Evolutionary conservation across 2,888 invertebrate genomes (phyloP), one percentile per base, ranked within the genome.

Genomic region (Xanthia togata): DNA sequence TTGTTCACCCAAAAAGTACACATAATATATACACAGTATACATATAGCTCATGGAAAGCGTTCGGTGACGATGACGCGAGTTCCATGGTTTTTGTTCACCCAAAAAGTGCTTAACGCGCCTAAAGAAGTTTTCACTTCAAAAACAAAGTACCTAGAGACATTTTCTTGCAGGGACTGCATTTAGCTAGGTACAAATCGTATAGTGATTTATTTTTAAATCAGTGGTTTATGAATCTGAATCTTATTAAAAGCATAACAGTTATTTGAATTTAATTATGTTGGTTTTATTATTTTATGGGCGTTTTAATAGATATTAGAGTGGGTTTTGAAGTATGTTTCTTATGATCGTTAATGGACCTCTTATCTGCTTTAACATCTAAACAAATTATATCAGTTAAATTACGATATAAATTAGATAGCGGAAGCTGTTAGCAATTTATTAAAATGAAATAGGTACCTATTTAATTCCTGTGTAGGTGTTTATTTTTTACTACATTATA

Each of bases 321-420:
- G 81, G 74, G 69, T 70, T 79, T 79, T 20, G 35, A 57, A 70
- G 44, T 72, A 79, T 59, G 50, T 47, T 68, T 41, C 47, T 14
- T 69, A 57, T 35, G 31, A 60, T 35, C 53, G 23, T 65, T 84
- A 84, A 80, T 84, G 64, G 69, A 62, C 0, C 4, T 57, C 23
- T 74, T 85, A 85, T 85, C 85, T 63, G 0, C 6, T 31, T 55
- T 55, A 26, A 63, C 35, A 77, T 83, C 82, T 74, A 8, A 63
- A 83, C 82, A 77, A 82, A 83, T 83, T 82, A 77, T 71, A 73
- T 74, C 72, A 63, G 55, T 74, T 77, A 62, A 60, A 76, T 57
- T 62, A 23, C 62, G 44, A 50, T 81, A 73, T 76, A 71, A 84
- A 83, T 84, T 53, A 72, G 65, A 67, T 55, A 70, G 26, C 62